phyloP scores from a whole-genome alignment of 2,113 vertebrate genomes.

The Callocephalon fimbriatum region DNA sequence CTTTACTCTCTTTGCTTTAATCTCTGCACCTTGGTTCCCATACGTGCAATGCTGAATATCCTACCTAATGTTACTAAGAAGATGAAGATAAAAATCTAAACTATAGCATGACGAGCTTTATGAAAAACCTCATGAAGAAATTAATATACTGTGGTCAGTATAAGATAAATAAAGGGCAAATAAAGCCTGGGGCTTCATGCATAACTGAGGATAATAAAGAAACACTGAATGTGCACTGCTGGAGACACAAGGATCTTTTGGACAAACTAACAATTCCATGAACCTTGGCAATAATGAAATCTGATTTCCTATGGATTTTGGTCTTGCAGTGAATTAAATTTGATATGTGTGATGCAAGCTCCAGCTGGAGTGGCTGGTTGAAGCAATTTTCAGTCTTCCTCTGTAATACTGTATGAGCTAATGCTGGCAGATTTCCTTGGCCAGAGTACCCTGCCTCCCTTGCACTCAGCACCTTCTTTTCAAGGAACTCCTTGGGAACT shows the following conservation, averaged over 20 bases:
- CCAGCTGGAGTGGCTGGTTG: background rate
- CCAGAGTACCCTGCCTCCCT: background rate
- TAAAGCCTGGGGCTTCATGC: slow-evolving; percentile 17
- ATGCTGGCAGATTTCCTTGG: background rate
- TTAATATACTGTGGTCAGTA: slow-evolving; percentile 45
- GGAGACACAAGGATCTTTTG: slow-evolving; percentile 2
- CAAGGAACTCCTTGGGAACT: background rate
- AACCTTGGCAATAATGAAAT: slow-evolving; percentile 14
- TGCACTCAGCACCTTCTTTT: background rate
- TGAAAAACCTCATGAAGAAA: background rate
- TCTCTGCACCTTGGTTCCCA: background rate
- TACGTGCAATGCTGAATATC: background rate
- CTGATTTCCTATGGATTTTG: background rate
- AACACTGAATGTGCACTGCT: background rate
- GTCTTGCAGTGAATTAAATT: slow-evolving; percentile 20
- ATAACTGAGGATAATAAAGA: slow-evolving; percentile 1
- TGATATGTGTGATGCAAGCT: background rate
- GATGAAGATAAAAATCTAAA: slow-evolving; percentile 49
- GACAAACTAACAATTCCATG: slow-evolving; percentile 25
- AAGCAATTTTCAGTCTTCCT: background rate
- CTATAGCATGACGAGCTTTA: background rate
- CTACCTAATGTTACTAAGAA: background rate
- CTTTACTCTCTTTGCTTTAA: slow-evolving; percentile 18
- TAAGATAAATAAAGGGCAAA: slow-evolving; percentile 46
- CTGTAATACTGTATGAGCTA: background rate